Evolutionary conservation across 2,113 vertebrate species (phyloP).

Genomic region (Hepsetus odoe): DNA sequence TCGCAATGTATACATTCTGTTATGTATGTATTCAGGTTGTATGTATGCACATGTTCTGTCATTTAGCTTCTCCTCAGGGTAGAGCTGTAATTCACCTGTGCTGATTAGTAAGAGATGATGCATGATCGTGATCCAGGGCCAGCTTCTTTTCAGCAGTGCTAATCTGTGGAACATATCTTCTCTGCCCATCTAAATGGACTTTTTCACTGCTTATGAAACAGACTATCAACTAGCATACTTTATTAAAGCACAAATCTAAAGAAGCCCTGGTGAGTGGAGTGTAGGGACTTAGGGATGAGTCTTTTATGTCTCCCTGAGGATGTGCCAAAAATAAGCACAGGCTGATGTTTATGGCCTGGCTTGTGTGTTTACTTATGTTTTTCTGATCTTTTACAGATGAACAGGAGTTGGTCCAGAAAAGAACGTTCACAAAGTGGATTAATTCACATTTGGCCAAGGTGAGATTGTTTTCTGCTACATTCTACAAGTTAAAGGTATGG

Average conservation of each 20-base stretch:
- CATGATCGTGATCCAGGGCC: neutral
- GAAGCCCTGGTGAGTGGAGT: neutral
- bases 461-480: conserved; percentile 55
- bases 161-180: conserved; percentile 1
- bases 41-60: conserved; percentile 8
- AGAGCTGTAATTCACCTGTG: neutral
- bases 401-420: conserved; percentile 96
- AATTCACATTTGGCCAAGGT: conserved; percentile 98
- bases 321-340: conserved; percentile 9
- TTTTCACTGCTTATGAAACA: too few relatives aligned
- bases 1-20: neutral
- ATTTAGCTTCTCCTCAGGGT: neutral
- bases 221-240: too few relatives aligned
- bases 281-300: neutral
- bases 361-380: conserved; percentile 35
- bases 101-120: neutral
- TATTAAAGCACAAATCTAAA: too few relatives aligned
- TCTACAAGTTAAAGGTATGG: conserved; percentile 6
- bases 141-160: conserved; percentile 11
- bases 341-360: neutral
- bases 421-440: conserved; percentile 99
- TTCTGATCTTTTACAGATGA: conserved; percentile 82
- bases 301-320: neutral
- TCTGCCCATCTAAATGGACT: too few relatives aligned
- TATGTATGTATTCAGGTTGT: neutral